Evolutionary conservation across 2,888 invertebrate species (phyloP), one percentile per base, ranked within the genome.

Genomic region (Koerneria pararmatus): DNA sequence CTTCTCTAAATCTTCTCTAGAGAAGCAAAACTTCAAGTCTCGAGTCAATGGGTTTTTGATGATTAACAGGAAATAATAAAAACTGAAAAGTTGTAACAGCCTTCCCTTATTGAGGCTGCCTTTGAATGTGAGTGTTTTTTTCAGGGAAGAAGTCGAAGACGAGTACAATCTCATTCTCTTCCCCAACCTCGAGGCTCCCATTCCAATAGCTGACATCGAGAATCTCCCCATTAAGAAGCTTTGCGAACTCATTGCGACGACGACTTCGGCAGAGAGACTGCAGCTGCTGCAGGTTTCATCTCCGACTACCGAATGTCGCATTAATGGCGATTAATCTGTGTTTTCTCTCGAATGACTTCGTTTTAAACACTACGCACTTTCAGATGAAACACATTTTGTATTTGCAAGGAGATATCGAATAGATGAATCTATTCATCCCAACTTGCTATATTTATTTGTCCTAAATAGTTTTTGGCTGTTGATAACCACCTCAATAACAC

Each of bases 241-340:
- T 53, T 61, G 61, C 32, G 32, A 61, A 35, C 29, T 48, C 6
- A 53, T 64, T 24, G 67, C 62, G 6, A 57, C 41, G 24, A 63
- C 62, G 8, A 56, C 53, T 0, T 71, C 71, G 46, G 77, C 77
- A 6, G 74, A 74, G 53, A 65, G 74, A 31, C 31, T 77, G 29
- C 68, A 72, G 8, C 60, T 71, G 46, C 65, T 77, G 15, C 61
- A 69, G 57, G 67, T 54, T 8, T 6, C n/a, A n/a, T n/a, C n/a
- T n/a, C n/a, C n/a, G n/a, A n/a, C n/a, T n/a, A n/a, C n/a, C n/a
- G n/a, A n/a, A n/a, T n/a, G n/a, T n/a, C n/a, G n/a, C n/a, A n/a
- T n/a, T n/a, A 66, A 48, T 24, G 65, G n/a, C 15, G 46, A 46
- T 15, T n/a, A 46, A 15, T 46, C n/a, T 1, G 1, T n/a, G 15